Evolutionary conservation across 2,888 invertebrate species (phyloP).

Genomic region (Lasioglossum leucozonium): DNA sequence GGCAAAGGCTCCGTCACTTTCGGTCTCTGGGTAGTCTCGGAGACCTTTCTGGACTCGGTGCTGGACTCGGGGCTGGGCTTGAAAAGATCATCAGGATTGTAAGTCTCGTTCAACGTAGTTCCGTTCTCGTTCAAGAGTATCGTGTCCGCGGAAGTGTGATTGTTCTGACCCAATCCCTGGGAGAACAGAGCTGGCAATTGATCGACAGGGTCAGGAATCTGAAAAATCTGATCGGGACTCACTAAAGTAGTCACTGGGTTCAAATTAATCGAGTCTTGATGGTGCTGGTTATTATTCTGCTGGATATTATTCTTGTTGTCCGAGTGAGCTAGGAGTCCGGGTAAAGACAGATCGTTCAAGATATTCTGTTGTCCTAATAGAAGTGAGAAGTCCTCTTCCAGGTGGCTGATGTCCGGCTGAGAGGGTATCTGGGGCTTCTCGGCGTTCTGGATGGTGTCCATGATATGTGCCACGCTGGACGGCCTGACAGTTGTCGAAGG

Average conservation of each 20-base stretch:
- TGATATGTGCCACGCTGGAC: constrained; percentile 77
- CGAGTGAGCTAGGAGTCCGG: constrained; percentile 76
- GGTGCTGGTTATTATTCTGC: too few species aligned
- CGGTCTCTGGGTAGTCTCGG: constrained; percentile 26
- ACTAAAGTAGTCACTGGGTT: constrained; percentile 79
- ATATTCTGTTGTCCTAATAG: constrained; percentile 78
- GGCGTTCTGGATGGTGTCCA: constrained; percentile 85
- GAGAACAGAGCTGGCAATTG: constrained; percentile 82
- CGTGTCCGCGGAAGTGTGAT: constrained; percentile 81
- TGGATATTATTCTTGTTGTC: constrained; percentile 77
- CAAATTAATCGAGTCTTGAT: constrained; percentile 47
- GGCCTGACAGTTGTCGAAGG: constrained; percentile 71
- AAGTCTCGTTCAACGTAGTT: constrained; percentile 80
- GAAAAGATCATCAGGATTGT: constrained; percentile 84
- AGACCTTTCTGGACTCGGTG: constrained; percentile 17
- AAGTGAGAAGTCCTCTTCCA: constrained; percentile 75
- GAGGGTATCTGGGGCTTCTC: constrained; percentile 72
- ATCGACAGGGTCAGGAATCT: constrained; percentile 83
- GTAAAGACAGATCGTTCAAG: constrained; percentile 79
- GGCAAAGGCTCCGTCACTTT: constrained; percentile 23
- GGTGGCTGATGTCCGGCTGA: constrained; percentile 64
- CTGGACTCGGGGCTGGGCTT: constrained; percentile 67
- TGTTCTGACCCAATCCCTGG: constrained; percentile 78
- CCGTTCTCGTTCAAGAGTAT: constrained; percentile 84
- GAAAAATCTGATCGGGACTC: constrained; percentile 81